Percentiles rank a stretch among this genome's conserved stretches.
Conservation (phyloP, 2,888 invertebrate genomes). For the Laspeyria flexula region DNA sequence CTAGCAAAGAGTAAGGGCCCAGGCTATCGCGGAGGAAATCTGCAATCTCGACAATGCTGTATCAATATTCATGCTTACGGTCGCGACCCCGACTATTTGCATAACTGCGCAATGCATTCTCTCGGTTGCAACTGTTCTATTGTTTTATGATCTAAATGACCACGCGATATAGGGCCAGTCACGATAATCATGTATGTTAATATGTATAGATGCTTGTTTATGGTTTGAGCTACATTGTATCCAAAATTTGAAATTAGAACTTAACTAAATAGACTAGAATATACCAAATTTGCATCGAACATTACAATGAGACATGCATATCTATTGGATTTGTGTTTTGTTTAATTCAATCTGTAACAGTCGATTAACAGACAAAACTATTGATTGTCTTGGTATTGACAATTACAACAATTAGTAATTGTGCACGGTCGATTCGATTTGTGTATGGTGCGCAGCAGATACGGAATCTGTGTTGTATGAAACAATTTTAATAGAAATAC, state of each 20-base stretch:
- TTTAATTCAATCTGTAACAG: constrained; percentile 38
- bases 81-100: constrained; percentile 83
- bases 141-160: constrained; percentile 86
- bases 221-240: constrained; percentile 50
- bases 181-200: constrained; percentile 80
- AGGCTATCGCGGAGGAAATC: constrained; percentile 75
- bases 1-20: constrained; percentile 70
- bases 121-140: constrained; percentile 82
- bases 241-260: constrained; percentile 18
- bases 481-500: constrained; percentile 42
- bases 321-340: constrained; percentile 11
- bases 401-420: constrained; percentile 45
- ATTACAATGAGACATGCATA: not conserved
- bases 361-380: constrained; percentile 33
- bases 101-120: constrained; percentile 83
- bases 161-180: constrained; percentile 79
- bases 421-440: constrained; percentile 41
- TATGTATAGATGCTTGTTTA: constrained; percentile 61
- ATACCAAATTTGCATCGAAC: not conserved
- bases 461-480: constrained; percentile 34
- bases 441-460: constrained; percentile 37
- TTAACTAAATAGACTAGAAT: not conserved
- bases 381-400: constrained; percentile 46
- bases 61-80: constrained; percentile 85
- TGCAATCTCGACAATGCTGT: constrained; percentile 81